Evolutionary conservation across 2,113 vertebrate species (phyloP).

Genomic region (Leiothrix lutea): DNA sequence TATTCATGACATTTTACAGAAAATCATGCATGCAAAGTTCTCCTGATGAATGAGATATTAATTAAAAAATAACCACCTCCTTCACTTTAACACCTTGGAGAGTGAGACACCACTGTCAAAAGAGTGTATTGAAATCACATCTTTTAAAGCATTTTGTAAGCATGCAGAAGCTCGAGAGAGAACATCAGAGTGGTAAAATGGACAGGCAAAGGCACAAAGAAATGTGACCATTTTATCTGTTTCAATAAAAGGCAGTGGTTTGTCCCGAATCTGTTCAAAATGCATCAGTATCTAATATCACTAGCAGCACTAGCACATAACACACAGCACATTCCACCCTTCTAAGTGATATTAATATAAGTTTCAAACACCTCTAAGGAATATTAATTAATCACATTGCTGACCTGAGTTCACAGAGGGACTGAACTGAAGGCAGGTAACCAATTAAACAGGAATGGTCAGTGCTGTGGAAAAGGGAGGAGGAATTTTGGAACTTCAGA

Average conservation of each 20-base stretch:
- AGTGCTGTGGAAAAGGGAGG: neutral
- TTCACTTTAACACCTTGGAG: neutral
- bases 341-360: neutral
- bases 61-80: neutral
- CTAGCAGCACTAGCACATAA: neutral
- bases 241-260: neutral
- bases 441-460: neutral
- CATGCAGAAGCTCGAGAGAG: neutral
- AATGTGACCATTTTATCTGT: fast-evolving
- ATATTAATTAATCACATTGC: neutral
- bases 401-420: neutral
- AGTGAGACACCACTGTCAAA: neutral
- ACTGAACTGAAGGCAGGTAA: neutral
- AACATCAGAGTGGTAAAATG: neutral
- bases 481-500: neutral
- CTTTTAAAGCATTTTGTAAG: neutral
- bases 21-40: neutral
- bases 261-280: neutral
- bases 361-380: neutral
- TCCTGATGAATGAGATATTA: fast-evolving
- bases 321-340: neutral
- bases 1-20: neutral
- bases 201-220: neutral
- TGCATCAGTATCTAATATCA: neutral
- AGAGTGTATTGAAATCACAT: neutral